These are phyloP conservation scores for Pseudomyrmex concolor DNA, from an alignment of 1,140 invertebrate genomes.

Conservation along the genomic window DNA sequence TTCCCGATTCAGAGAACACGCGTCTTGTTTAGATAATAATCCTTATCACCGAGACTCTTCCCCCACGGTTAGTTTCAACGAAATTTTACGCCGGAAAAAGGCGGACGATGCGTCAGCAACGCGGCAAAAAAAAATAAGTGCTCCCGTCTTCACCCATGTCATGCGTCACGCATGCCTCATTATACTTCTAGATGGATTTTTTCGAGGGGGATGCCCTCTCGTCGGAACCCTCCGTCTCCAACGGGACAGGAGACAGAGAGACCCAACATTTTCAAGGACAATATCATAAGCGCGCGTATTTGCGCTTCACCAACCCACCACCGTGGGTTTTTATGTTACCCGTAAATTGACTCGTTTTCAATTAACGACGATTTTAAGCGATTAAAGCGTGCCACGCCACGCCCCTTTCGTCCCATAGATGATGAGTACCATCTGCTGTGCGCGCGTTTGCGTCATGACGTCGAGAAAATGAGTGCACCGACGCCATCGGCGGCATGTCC, in stretches of 20 bases:
- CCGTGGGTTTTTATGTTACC: constrained; percentile 47
- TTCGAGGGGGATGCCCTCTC: neutral
- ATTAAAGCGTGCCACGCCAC: constrained; percentile 65
- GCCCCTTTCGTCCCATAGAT: constrained; percentile 48
- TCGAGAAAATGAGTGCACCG: constrained; percentile 51
- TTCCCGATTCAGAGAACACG: constrained; percentile 44
- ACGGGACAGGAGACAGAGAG: neutral
- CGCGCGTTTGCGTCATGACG: constrained; percentile 60
- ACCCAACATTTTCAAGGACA: constrained; percentile 48
- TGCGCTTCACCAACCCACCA: constrained; percentile 21
- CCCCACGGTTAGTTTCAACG: neutral
- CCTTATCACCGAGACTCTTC: neutral
- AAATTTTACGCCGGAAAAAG: constrained; percentile 46
- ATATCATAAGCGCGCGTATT: constrained; percentile 49
- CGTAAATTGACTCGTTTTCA: constrained; percentile 73
- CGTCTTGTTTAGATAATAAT: constrained; percentile 54
- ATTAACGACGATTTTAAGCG: constrained; percentile 69
- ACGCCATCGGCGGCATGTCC: constrained; percentile 18
- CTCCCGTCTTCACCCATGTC: constrained; percentile 33
- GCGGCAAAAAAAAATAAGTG: constrained; percentile 4
- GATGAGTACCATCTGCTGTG: constrained; percentile 68
- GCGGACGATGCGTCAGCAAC: constrained; percentile 52
- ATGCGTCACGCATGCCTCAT: constrained; percentile 57
- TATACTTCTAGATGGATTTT: constrained; percentile 57
- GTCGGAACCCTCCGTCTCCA: constrained; percentile 9